These are phyloP conservation scores for Tragelaphus strepsiceros DNA, from an alignment of 2,113 vertebrate species.

Conservation along the genomic window DNA sequence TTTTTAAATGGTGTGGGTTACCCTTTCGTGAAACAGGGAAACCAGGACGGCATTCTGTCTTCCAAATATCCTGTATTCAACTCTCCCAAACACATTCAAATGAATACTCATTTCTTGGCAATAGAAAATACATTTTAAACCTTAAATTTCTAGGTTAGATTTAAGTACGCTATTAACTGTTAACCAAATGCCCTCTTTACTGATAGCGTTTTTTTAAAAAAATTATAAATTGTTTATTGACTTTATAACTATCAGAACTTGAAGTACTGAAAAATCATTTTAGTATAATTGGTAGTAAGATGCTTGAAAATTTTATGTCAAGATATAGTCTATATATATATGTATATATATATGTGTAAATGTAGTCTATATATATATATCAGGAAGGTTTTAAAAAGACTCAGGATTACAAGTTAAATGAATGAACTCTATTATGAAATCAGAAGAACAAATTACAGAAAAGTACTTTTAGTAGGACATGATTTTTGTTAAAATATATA, in stretches of 20 bases:
- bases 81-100: background rate
- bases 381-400: background rate
- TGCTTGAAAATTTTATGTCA: background rate
- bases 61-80: background rate
- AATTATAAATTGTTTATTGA: background rate
- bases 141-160: background rate
- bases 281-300: background rate
- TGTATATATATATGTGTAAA: too few relatives aligned
- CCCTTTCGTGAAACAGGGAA: background rate
- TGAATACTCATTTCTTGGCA: background rate
- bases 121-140: background rate
- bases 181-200: background rate
- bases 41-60: background rate
- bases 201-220: background rate
- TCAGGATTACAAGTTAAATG: background rate
- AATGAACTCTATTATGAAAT: background rate
- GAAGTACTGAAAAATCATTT: background rate
- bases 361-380: background rate
- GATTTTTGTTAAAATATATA: background rate
- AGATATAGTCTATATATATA: background rate
- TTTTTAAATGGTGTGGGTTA: background rate
- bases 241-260: background rate
- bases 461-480: background rate
- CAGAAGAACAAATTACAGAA: slow-evolving; percentile 11
- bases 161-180: background rate